A percentile compares a stretch with the other conserved stretches of the same genome.
Conservation (phyloP, 2,113 vertebrate genomes). For the Regulus satrapa region DNA sequence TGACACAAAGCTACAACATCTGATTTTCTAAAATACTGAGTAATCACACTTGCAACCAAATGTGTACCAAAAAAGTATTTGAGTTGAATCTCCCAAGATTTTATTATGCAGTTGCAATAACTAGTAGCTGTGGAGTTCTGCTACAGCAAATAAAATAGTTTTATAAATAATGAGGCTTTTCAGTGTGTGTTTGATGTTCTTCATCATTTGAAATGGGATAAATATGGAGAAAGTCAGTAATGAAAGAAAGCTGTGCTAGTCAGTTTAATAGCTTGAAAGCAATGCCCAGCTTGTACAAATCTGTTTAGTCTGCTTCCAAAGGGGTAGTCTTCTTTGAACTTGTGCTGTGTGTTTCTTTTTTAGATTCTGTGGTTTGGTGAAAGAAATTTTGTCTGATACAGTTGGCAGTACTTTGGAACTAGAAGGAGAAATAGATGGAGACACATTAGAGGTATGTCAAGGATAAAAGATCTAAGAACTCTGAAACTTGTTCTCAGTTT, state of each 20-base stretch:
- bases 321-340: background rate
- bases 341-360: constrained; percentile 18
- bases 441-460: constrained; percentile 84
- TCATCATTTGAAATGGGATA: background rate
- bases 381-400: constrained; percentile 85
- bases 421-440: constrained; percentile 84
- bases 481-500: background rate
- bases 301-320: background rate
- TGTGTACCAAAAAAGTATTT: background rate
- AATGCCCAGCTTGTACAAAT: background rate
- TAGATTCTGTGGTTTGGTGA: constrained; percentile 92
- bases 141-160: background rate
- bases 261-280: background rate
- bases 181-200: background rate
- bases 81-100: background rate
- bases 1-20: background rate
- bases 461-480: background rate
- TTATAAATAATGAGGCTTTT: background rate
- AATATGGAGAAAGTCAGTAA: background rate
- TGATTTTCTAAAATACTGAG: background rate
- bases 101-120: background rate
- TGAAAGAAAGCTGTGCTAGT: background rate
- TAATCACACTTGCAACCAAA: background rate
- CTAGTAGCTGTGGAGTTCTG: background rate
- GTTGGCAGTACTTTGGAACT: constrained; percentile 81